Evolutionary conservation across 2,888 invertebrate species (phyloP).

Genomic region (Aphidoletes aphidimyza): DNA sequence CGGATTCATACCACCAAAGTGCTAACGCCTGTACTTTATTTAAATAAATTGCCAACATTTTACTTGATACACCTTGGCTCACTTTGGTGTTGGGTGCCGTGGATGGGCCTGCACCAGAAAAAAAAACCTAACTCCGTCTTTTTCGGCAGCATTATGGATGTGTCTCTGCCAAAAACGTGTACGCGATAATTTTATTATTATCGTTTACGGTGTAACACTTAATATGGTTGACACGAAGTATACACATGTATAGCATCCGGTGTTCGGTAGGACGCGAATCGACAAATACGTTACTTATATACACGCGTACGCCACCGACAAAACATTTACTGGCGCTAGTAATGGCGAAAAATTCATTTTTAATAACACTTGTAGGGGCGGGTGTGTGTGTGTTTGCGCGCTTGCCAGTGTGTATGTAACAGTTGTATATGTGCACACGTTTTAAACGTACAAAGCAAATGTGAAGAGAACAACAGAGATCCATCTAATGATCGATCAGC

Average conservation of each 20-base stretch:
- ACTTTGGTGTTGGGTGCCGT: neutral
- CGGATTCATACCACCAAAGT: neutral
- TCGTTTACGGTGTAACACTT: slow-evolving; percentile 31
- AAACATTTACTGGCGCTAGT: neutral
- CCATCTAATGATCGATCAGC: slow-evolving; percentile 44
- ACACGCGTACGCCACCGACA: neutral
- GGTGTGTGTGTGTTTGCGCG: neutral
- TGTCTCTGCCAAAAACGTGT: neutral
- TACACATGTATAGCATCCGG: slow-evolving; percentile 31
- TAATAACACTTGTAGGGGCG: slow-evolving; percentile 2
- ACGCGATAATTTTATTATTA: slow-evolving; percentile 39
- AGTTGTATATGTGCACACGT: too few species aligned
- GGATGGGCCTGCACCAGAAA: too few species aligned
- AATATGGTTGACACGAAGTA: slow-evolving; percentile 39
- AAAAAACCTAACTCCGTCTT: too few species aligned
- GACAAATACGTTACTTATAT: neutral
- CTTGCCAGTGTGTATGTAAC: too few species aligned
- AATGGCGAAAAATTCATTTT: slow-evolving; percentile 46
- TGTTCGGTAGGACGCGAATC: neutral
- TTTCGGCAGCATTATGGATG: neutral
- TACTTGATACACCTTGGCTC: slow-evolving; percentile 16
- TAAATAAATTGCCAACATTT: slow-evolving; percentile 19
- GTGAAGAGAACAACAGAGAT: neutral
- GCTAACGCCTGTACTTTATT: slow-evolving; percentile 33
- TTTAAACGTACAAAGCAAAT: neutral